Base-by-base conservation (phyloP, 1,140 invertebrate genomes). In the Gonioctena quinquepunctata region DNA sequence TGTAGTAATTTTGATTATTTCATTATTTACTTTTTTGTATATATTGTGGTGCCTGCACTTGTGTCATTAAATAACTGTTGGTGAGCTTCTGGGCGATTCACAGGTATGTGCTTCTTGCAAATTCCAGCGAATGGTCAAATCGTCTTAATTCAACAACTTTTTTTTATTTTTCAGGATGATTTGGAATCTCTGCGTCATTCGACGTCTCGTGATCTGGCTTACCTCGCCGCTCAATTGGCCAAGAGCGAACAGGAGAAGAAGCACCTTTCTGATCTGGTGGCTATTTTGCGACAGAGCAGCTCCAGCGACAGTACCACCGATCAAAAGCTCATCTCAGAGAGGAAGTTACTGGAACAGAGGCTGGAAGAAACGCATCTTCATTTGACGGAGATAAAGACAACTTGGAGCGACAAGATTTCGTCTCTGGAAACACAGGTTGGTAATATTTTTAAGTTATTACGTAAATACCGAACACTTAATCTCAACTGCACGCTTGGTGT, bases 371-470 rank as follows among this genome's bases (percentile, higher is more conserved):
- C 92, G 0, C 91, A 94, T 78, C 85, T 95, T 70, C 93, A 95
- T 81, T 80, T 96, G 1, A 90, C 92, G 0, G 93, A 96, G 75
- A 94, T 96, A 70, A 96, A 96, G 80, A 93, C 92, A 1, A 93
- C 92, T 0, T 96, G 94, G 94, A 95, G 93, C 76, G 90, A 91
- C 22, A 94, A 95, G 81, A 95, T 96, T 73, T 90, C 93, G 3
- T 90, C 92, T 3, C 80, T 96, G 8, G 94, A 96, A 82, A 93
- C 92, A 3, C 93, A 96, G 87, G 91, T 93, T 42, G 81, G 69
- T 80, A n/a, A 49, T 13, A 42, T 42, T n/a, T n/a, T n/a, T 42
- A 22, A 54, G 19, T 54, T 54, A 1, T 62, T 75, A 79, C n/a
- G n/a, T n/a, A n/a, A n/a, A n/a, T n/a, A n/a, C n/a, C n/a, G n/a